Conservation (phyloP, 2,888 invertebrate genomes). For the Calliopum simillimum region DNA sequence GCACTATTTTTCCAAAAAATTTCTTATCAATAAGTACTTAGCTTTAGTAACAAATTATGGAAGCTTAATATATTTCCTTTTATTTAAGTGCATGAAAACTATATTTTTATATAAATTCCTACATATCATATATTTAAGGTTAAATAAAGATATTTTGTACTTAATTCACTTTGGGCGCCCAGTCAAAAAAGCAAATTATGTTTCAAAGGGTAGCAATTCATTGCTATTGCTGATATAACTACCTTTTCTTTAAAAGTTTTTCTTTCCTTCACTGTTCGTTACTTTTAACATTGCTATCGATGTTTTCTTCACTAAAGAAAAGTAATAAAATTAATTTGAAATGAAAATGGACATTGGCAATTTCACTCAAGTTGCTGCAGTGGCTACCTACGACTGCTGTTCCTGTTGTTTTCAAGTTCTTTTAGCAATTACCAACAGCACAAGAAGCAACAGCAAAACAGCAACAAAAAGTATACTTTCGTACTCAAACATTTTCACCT, state of each 20-base stretch:
- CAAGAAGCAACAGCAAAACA: not conserved
- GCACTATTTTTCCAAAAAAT: too few relatives aligned
- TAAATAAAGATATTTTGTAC: too few relatives aligned
- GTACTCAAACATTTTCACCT: not conserved
- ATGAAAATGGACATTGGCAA: conserved; percentile 22
- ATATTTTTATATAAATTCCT: too few relatives aligned
- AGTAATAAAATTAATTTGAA: conserved; percentile 16
- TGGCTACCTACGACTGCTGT: not conserved
- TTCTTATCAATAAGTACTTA: too few relatives aligned
- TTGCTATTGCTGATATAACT: not conserved
- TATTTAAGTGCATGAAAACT: too few relatives aligned
- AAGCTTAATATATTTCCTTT: too few relatives aligned
- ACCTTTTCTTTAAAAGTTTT: not conserved
- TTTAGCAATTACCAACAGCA: conserved; percentile 11
- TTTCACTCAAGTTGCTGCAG: conserved; percentile 19
- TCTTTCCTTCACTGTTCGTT: not conserved
- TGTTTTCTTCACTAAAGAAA: not conserved
- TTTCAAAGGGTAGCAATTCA: not conserved
- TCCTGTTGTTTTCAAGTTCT: not conserved
- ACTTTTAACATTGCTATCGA: not conserved
- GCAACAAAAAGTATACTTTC: not conserved
- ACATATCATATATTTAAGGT: too few relatives aligned
- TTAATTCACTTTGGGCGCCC: too few relatives aligned
- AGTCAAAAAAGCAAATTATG: too few relatives aligned
- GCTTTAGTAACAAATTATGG: too few relatives aligned